These are phyloP conservation scores for Pachydiplax longipennis DNA, from an alignment of 2,888 invertebrate genomes.

Conservation along the genomic window DNA sequence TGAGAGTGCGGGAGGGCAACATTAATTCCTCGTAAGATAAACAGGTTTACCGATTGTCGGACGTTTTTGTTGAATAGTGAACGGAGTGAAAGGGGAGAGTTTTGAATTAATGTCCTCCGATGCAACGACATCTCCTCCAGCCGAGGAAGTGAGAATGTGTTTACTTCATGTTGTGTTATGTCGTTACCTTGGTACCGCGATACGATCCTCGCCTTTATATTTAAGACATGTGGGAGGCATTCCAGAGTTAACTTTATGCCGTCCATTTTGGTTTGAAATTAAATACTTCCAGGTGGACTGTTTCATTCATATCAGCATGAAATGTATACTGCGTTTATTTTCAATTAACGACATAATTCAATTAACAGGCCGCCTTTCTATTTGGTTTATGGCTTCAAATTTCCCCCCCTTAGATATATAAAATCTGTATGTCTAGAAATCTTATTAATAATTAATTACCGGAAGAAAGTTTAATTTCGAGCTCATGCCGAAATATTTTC, in stretches of 20 bases:
- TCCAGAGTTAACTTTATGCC: not conserved
- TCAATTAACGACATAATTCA: no score
- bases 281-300: not conserved
- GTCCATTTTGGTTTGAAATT: not conserved
- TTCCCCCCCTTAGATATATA: no score
- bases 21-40: slow-evolving; percentile 45
- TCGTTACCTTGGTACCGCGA: not conserved
- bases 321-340: no score
- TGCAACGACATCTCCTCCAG: not conserved
- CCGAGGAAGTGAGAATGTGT: slow-evolving; percentile 37
- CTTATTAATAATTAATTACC: no score
- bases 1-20: not conserved
- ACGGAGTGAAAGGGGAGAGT: not conserved
- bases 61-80: not conserved
- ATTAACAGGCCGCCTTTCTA: no score
- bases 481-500: no score
- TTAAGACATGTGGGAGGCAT: not conserved
- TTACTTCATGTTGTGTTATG: slow-evolving; percentile 31
- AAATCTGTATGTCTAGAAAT: no score
- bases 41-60: slow-evolving; percentile 47
- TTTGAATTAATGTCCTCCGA: slow-evolving; percentile 3
- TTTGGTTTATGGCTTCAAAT: no score
- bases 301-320: not conserved
- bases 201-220: not conserved
- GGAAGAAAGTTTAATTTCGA: no score